phyloP scores from a whole-genome alignment of 1,140 invertebrate species.

The Druon quercuslanigerum region DNA sequence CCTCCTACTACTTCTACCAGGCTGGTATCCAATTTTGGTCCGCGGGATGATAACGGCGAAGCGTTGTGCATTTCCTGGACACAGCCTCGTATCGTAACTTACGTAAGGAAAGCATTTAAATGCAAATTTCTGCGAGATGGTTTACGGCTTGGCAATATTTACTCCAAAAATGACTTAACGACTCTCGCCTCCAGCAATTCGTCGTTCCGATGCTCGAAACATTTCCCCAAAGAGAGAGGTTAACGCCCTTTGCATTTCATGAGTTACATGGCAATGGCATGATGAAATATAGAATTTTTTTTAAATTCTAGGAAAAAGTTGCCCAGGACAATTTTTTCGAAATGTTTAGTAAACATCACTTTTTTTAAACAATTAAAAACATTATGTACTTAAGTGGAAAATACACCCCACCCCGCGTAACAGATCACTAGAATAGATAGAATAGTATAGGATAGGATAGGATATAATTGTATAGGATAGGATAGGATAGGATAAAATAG shows the following conservation, averaged over 20 bases:
- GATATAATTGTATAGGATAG: too few species aligned
- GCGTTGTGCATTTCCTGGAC: constrained; percentile 44
- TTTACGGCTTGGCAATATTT: constrained; percentile 44
- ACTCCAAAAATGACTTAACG: constrained; percentile 45
- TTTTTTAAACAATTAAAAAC: too few species aligned
- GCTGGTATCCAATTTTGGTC: constrained; percentile 44
- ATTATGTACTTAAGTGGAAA: too few species aligned
- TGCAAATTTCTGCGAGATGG: constrained; percentile 50
- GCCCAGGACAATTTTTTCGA: too few species aligned
- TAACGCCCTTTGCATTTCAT: not conserved
- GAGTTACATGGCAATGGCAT: too few species aligned
- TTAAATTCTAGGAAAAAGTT: too few species aligned
- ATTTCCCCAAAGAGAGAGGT: not conserved
- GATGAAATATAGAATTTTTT: too few species aligned
- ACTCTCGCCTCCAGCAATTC: constrained; percentile 45
- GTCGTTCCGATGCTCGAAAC: not conserved
- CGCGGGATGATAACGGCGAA: constrained; percentile 40
- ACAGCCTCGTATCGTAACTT: constrained; percentile 49
- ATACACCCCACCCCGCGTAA: too few species aligned
- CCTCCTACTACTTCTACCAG: not conserved
- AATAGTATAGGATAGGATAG: too few species aligned
- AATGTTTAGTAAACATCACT: too few species aligned
- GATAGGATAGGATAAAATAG: too few species aligned
- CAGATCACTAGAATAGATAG: too few species aligned
- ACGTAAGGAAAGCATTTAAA: constrained; percentile 49